phyloP scores from a whole-genome alignment of 2,888 invertebrate species.

The Cataglyphis altisquamis region DNA sequence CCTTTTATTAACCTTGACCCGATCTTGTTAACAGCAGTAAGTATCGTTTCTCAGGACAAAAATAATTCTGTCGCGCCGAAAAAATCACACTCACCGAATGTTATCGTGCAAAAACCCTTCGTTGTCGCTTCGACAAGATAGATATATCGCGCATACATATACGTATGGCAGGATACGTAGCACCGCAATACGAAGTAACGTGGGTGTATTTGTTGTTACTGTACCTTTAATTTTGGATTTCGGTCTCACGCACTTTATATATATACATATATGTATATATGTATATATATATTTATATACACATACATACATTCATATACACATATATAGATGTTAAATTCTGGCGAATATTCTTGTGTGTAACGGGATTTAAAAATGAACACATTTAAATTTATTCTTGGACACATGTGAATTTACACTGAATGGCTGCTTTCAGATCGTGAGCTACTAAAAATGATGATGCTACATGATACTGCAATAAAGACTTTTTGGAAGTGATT shows the following conservation, averaged over 20 bases:
- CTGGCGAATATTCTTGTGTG: background rate
- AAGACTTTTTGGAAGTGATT: constrained; percentile 35
- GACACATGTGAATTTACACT: constrained; percentile 17
- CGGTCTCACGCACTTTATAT: constrained; percentile 2
- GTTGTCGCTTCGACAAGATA: background rate
- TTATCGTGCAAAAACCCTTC: background rate
- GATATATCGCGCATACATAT: background rate
- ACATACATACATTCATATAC: background rate
- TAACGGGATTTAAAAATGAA: constrained; percentile 1
- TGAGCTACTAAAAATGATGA: constrained; percentile 52
- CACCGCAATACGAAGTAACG: constrained; percentile 5
- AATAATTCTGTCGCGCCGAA: constrained; percentile 79
- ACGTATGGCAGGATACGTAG: background rate
- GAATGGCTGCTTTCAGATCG: constrained; percentile 67
- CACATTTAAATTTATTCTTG: constrained; percentile 14
- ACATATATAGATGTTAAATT: background rate
- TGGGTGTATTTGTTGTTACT: constrained; percentile 52
- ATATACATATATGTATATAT: constrained; percentile 11
- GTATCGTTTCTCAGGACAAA: constrained; percentile 80
- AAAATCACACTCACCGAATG: constrained; percentile 56
- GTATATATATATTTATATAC: background rate
- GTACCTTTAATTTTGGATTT: constrained; percentile 28
- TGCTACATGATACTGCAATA: constrained; percentile 46
- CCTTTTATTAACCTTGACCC: constrained; percentile 84
- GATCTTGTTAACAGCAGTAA: constrained; percentile 81